Conservation (phyloP, 2,888 invertebrate species). For the Conomelus anceps region DNA sequence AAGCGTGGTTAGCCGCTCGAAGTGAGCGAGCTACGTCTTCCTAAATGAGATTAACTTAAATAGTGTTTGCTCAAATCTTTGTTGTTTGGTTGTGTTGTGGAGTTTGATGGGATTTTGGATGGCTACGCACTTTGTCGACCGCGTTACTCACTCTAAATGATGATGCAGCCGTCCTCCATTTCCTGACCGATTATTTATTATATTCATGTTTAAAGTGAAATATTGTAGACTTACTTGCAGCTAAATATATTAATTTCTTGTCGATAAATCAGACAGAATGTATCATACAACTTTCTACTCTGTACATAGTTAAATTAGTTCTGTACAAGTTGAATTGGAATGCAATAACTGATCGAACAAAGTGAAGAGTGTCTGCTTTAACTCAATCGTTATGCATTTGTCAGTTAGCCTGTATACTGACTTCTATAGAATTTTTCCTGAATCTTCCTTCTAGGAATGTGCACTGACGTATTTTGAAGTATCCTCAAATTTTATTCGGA, state of each 20-base stretch:
- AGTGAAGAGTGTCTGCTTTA: too few relatives aligned
- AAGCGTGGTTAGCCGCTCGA: background rate
- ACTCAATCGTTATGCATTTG: too few relatives aligned
- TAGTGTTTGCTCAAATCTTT: background rate
- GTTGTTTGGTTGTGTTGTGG: background rate
- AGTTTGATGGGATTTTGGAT: background rate
- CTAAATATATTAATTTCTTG: too few relatives aligned
- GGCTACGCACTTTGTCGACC: too few relatives aligned
- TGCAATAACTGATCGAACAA: background rate
- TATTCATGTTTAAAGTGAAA: too few relatives aligned
- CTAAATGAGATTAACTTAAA: background rate
- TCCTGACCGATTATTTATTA: background rate
- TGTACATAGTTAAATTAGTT: background rate
- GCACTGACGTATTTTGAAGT: too few relatives aligned
- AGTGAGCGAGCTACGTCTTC: background rate
- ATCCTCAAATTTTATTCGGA: too few relatives aligned
- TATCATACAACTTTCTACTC: background rate
- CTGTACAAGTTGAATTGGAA: background rate
- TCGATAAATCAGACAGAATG: background rate
- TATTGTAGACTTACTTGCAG: too few relatives aligned
- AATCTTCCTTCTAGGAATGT: too few relatives aligned
- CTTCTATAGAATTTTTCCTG: too few relatives aligned
- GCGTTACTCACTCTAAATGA: background rate
- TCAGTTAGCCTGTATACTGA: too few relatives aligned
- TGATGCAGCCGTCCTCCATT: background rate